phyloP scores from a whole-genome alignment of 2,113 vertebrate species.

The Macheiramphus alcinus region DNA sequence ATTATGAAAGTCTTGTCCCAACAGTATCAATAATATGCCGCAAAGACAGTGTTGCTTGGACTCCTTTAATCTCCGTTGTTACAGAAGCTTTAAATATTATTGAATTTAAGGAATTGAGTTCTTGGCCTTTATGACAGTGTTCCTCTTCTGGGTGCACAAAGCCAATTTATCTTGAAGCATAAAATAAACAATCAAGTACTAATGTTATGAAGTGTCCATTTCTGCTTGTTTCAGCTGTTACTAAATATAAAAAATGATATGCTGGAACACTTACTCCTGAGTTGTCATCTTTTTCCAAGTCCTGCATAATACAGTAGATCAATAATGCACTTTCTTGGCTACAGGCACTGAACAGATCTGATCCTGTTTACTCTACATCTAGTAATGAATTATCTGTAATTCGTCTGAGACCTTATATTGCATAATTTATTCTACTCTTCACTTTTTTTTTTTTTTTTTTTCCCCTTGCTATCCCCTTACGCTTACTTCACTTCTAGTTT shows the following conservation, averaged over 20 bases:
- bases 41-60: background rate
- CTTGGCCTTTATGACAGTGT: conserved; percentile 20
- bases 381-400: conserved; percentile 46
- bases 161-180: conserved; percentile 19
- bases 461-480: background rate
- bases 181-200: conserved; percentile 44
- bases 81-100: conserved; percentile 15
- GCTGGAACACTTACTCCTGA: conserved; percentile 24
- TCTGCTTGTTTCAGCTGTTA: conserved; percentile 58
- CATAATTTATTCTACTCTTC: background rate
- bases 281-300: background rate
- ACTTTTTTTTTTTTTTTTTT: background rate
- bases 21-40: background rate
- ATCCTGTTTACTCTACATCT: conserved; percentile 21
- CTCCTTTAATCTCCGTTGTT: background rate
- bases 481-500: background rate
- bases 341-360: background rate
- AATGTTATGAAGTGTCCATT: conserved; percentile 36
- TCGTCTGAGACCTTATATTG: background rate
- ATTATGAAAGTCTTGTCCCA: background rate
- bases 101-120: conserved; percentile 37
- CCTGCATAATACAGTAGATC: conserved; percentile 29
- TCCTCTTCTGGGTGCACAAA: conserved; percentile 18
- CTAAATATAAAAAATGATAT: conserved; percentile 60
- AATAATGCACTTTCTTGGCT: conserved; percentile 32